Percentiles rank a stretch among this genome's conserved stretches.
Conservation (phyloP, 2,113 vertebrate genomes). For the Brachypteracias leptosomus region DNA sequence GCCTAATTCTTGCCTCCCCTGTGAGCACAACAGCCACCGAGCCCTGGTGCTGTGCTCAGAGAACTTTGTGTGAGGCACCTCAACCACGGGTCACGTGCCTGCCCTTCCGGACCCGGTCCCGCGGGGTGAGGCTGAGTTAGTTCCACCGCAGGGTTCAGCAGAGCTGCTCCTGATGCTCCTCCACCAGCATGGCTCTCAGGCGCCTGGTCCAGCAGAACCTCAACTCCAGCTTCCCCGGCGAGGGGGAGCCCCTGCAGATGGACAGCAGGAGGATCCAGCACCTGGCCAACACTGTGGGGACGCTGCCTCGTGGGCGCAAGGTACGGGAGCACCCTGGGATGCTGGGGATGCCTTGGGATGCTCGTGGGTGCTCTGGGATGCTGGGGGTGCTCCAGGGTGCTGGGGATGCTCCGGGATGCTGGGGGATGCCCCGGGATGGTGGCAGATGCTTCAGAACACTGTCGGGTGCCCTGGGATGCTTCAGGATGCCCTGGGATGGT, state of each 20-base stretch:
- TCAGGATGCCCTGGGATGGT: too few relatives aligned
- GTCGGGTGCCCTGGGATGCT: too few relatives aligned
- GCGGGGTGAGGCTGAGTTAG: background rate
- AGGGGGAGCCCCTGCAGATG: conserved; percentile 36
- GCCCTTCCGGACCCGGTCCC: conserved; percentile 78
- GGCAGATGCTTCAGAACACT: too few relatives aligned
- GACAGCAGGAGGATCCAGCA: conserved; percentile 70
- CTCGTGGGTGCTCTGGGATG: too few relatives aligned
- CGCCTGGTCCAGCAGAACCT: conserved; percentile 65
- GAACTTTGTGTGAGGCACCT: conserved; percentile 68
- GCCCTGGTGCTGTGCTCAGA: conserved; percentile 52
- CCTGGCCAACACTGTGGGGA: conserved; percentile 59
- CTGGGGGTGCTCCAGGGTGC: too few relatives aligned
- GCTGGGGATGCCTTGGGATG: too few relatives aligned
- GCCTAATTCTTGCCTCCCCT: background rate
- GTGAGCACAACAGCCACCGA: background rate
- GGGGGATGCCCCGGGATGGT: too few relatives aligned
- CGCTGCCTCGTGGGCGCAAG: conserved; percentile 77
- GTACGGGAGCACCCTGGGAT: conserved; percentile 45
- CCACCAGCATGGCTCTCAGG: conserved; percentile 78
- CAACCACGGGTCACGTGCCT: conserved; percentile 84
- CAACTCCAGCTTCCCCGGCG: conserved; percentile 52
- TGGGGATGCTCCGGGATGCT: accelerated
- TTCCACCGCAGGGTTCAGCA: conserved; percentile 39
- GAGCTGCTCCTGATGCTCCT: conserved; percentile 42